Evolutionary conservation across 2,113 vertebrate genomes (phyloP), one percentile per base, ranked within the genome.

Genomic region (Eolophus roseicapilla): DNA sequence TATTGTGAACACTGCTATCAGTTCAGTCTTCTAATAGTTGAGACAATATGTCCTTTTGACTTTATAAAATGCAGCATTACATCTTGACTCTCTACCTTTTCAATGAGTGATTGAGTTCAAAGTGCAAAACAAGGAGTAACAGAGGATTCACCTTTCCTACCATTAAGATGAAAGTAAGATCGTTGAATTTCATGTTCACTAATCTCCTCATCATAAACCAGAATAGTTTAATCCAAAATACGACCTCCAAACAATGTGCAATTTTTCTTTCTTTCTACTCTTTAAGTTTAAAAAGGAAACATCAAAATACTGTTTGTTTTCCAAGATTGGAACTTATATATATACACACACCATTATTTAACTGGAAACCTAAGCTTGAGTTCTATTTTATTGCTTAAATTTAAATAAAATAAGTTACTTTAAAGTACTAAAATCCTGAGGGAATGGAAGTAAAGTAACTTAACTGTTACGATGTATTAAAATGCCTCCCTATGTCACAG

Each of bases 341-440:
- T 94, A 96, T 1, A 96, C 16, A 77, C 86, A 91, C 49, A 80
- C 92, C 68, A 57, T 93, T 80, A 82, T 83, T 96, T 97, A 96
- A 98, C 96, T 95, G 94, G 97, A 97, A 98, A 97, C 83, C 95
- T 96, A 97, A 97, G 79, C 95, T 95, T 84, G 67, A 97, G 93
- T 92, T 81, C 70, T 97, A 97, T 92, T 97, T 97, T 98, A 98
- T 98, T 98, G 98, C 98, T 98, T 98, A 97, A 97, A 98, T 97
- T 97, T 98, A 98, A 98, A 98, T 97, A 97, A 97, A 98, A 97
- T 97, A 96, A 97, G 97, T 98, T 97, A 75, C 94, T 97, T 97
- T 88, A 92, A 97, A 97, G 97, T 97, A 97, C 91, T 98, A 96
- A 97, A 97, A 97, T 98, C 96, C 98, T 96, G 94, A 98, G 96